Conservation (phyloP, 2,797 vertebrate genomes). For the Epinephelus awoara region DNA sequence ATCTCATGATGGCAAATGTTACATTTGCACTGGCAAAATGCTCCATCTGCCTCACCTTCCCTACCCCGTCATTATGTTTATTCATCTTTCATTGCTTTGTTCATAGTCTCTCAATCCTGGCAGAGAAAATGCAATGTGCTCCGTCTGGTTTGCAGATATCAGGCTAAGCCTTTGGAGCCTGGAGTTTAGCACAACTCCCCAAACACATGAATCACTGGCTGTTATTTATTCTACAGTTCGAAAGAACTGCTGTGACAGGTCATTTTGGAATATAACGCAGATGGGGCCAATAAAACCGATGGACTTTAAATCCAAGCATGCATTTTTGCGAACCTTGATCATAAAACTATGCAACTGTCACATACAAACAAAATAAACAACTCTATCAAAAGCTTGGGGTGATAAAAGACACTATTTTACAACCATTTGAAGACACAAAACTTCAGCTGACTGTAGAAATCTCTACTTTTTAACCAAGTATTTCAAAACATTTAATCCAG, state of each 20-base stretch:
- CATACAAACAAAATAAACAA: conserved; percentile 48
- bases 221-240: conserved; percentile 53
- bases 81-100: conserved; percentile 51
- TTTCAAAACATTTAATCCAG: too few species aligned
- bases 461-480: not conserved
- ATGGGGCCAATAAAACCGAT: conserved; percentile 41
- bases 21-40: conserved; percentile 20
- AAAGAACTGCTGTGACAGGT: conserved; percentile 4
- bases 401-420: conserved; percentile 26
- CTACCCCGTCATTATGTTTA: conserved; percentile 48
- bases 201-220: conserved; percentile 61
- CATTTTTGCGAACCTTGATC: conserved; percentile 21
- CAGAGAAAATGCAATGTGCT: conserved; percentile 47
- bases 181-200: conserved; percentile 47
- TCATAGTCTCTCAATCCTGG: conserved; percentile 63
- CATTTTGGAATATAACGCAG: conserved; percentile 43
- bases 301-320: conserved; percentile 32
- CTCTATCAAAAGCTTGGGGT: conserved; percentile 16
- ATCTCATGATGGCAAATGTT: conserved; percentile 36
- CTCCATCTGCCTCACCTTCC: conserved; percentile 52
- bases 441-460: too few species aligned
- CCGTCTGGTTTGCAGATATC: conserved; percentile 58
- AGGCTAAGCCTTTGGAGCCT: conserved; percentile 35
- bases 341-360: conserved; percentile 39
- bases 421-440: not conserved